Percentiles rank a stretch among this genome's conserved stretches.
These are phyloP conservation scores for Tapirus indicus DNA, from an alignment of 2,797 vertebrate genomes.

Conservation along the genomic window DNA sequence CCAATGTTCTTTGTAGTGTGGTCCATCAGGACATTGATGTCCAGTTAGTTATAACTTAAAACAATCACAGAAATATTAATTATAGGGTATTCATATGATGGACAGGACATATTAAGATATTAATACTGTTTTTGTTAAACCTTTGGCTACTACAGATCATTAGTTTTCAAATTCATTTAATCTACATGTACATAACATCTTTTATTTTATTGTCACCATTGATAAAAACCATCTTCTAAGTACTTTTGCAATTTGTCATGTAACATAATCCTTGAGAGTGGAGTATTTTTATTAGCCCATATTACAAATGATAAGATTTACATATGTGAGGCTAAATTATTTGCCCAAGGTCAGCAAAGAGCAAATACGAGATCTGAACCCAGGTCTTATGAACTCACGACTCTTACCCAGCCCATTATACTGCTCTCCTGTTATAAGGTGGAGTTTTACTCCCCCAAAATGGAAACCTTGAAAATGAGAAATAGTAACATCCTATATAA, in stretches of 20 bases:
- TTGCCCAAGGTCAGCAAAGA: background rate
- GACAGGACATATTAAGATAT: background rate
- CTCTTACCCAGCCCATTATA: background rate
- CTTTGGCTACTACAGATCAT: background rate
- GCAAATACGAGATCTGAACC: background rate
- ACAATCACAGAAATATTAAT: background rate
- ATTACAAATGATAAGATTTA: background rate
- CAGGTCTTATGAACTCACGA: background rate
- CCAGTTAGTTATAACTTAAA: background rate
- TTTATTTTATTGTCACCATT: background rate
- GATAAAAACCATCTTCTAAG: background rate
- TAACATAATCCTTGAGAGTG: background rate
- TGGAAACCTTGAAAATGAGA: background rate
- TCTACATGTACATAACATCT: background rate
- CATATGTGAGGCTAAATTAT: background rate
- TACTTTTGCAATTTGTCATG: background rate
- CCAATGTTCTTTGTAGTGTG: background rate
- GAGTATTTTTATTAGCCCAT: background rate
- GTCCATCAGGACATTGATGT: background rate
- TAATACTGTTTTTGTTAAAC: background rate
- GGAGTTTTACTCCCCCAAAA: background rate
- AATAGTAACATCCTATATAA: background rate
- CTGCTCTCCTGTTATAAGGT: background rate
- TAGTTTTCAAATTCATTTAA: conserved; percentile 16
- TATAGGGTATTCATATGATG: background rate